Evolutionary conservation across 1,140 invertebrate species (phyloP).

Genomic region (Sminthurides bifidus): DNA sequence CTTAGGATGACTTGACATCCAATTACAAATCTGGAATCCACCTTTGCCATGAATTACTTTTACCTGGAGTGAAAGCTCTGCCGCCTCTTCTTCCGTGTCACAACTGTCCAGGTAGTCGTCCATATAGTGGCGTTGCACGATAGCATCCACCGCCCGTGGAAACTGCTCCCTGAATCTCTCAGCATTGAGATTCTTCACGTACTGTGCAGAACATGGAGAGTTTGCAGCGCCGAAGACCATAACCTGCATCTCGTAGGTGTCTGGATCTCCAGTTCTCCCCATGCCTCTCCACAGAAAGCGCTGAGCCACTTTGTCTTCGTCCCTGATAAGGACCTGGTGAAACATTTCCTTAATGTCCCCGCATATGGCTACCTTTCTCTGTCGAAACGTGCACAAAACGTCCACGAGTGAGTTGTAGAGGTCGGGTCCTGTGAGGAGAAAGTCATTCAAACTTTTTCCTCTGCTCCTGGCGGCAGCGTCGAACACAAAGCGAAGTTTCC

Average conservation of each 20-base stretch:
- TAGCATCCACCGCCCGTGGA: constrained; percentile 1
- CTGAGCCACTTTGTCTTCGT: not conserved
- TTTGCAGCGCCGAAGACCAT: constrained; percentile 19
- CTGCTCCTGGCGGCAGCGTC: not conserved
- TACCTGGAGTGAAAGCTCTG: not conserved
- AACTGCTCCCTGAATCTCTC: not conserved
- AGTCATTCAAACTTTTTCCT: constrained; percentile 9
- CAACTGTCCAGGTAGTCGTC: constrained; percentile 17
- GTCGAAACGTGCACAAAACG: not conserved
- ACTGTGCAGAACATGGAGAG: constrained; percentile 7
- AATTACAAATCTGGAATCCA: constrained; percentile 10
- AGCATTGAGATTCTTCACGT: constrained; percentile 10
- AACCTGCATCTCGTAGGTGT: constrained; percentile 5
- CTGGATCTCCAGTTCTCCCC: not conserved
- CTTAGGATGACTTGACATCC: not conserved
- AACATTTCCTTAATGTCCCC: constrained; percentile 18
- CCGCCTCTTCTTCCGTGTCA: constrained; percentile 13
- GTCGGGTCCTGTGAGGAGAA: constrained; percentile 4
- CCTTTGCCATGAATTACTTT: not conserved
- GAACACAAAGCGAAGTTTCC: constrained; percentile 2
- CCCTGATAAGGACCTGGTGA: constrained; percentile 2
- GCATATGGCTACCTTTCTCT: constrained; percentile 1
- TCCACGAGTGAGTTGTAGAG: constrained; percentile 6
- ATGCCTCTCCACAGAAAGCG: constrained; percentile 16
- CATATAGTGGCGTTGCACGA: constrained; percentile 12